phyloP scores from a whole-genome alignment of 2,797 vertebrate genomes.

The Gallinago stenura region DNA sequence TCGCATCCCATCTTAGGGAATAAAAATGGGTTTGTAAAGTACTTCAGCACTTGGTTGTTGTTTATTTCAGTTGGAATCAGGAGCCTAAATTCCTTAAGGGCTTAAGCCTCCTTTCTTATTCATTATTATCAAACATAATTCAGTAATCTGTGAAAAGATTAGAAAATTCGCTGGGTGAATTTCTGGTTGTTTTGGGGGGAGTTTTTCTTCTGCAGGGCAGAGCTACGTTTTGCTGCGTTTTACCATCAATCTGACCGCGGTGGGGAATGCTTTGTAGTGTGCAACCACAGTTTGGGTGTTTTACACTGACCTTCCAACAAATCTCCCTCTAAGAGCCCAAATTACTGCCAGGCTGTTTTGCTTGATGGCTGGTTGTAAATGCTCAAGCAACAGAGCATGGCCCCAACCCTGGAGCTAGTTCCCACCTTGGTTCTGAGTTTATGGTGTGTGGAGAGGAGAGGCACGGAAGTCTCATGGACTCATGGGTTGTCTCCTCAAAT shows the following conservation, averaged over 20 bases:
- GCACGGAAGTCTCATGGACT: background rate
- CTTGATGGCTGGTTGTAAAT: background rate
- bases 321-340: background rate
- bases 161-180: background rate
- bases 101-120: background rate
- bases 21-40: background rate
- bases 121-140: background rate
- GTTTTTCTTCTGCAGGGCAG: background rate
- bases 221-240: background rate
- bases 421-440: accelerated
- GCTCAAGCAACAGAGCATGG: background rate
- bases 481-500: background rate
- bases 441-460: background rate
- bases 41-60: background rate
- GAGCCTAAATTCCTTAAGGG: background rate
- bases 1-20: background rate
- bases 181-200: background rate
- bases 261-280: background rate
- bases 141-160: background rate
- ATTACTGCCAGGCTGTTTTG: background rate
- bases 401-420: background rate
- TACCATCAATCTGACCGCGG: background rate
- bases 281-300: background rate
- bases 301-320: background rate
- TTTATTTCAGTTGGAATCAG: background rate